These are phyloP conservation scores for Linnaemya tessellans DNA, from an alignment of 2,888 invertebrate species.

Conservation along the genomic window DNA sequence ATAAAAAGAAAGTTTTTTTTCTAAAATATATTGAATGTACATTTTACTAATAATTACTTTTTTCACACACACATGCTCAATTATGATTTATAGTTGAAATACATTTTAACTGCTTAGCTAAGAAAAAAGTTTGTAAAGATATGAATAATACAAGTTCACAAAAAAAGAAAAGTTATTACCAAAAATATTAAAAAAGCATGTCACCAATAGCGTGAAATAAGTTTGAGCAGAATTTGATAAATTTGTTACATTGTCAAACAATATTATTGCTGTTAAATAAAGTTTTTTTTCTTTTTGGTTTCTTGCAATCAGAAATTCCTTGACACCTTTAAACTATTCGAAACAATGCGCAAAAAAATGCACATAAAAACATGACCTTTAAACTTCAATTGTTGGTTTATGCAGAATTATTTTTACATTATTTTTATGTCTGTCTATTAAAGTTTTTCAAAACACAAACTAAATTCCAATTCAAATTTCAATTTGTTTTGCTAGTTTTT, in stretches of 20 bases:
- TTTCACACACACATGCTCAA: constrained; percentile 5
- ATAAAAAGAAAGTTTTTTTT: too few relatives aligned
- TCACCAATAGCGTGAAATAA: too few relatives aligned
- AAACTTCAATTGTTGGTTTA: constrained; percentile 48
- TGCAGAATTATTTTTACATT: constrained; percentile 18
- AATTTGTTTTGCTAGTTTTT: constrained; percentile 48
- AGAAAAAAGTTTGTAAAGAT: constrained; percentile 5
- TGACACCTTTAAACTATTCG: constrained; percentile 51
- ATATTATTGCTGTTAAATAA: not conserved
- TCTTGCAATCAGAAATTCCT: constrained; percentile 41
- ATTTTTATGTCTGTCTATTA: constrained; percentile 14
- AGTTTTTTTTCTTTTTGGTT: not conserved
- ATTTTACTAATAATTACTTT: not conserved
- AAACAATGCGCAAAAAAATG: constrained; percentile 26
- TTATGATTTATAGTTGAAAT: constrained; percentile 33
- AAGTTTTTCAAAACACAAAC: constrained; percentile 34
- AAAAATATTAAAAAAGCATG: too few relatives aligned
- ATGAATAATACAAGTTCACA: too few relatives aligned
- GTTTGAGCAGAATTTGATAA: not conserved
- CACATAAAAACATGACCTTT: constrained; percentile 54
- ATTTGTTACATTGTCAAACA: not conserved
- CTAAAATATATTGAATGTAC: too few relatives aligned
- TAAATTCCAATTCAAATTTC: constrained; percentile 49
- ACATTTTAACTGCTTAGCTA: constrained; percentile 6
- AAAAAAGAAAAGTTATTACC: too few relatives aligned